These are phyloP conservation scores for Lepidurus packardi DNA, from an alignment of 1,140 invertebrate genomes.

Conservation along the genomic window DNA sequence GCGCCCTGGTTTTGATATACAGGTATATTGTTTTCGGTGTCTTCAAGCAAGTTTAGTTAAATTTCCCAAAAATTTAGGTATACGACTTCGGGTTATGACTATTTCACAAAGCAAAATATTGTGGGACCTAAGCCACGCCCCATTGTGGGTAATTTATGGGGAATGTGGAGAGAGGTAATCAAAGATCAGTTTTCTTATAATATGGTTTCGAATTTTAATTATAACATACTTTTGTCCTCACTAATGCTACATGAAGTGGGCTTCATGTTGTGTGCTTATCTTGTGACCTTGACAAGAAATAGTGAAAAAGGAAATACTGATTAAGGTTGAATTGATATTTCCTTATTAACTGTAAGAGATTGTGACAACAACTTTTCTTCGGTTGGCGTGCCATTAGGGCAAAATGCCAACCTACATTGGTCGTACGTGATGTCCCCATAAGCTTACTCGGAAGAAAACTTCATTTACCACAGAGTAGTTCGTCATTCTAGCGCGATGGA, in stretches of 20 bases:
- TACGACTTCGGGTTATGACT: slow-evolving; percentile 3
- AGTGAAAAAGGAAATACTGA: not conserved
- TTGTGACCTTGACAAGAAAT: too few species aligned
- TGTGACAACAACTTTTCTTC: too few species aligned
- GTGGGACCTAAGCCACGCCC: slow-evolving; percentile 32
- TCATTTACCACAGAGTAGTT: too few species aligned
- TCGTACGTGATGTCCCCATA: too few species aligned
- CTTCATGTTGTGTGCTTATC: too few species aligned
- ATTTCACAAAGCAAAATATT: slow-evolving; percentile 30
- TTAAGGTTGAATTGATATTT: not conserved
- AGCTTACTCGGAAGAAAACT: too few species aligned
- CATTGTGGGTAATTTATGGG: slow-evolving; percentile 33
- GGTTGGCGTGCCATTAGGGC: too few species aligned
- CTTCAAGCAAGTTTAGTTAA: not conserved
- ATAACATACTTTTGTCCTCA: too few species aligned
- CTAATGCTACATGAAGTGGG: too few species aligned
- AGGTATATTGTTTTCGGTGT: not conserved
- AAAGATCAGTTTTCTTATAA: not conserved
- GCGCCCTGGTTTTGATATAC: not conserved
- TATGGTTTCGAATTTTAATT: too few species aligned
- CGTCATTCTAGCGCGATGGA: too few species aligned
- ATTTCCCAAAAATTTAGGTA: not conserved
- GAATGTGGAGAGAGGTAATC: slow-evolving; percentile 30
- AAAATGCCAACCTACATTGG: too few species aligned
- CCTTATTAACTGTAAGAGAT: not conserved